Evolutionary conservation across 2,888 invertebrate genomes (phyloP), one percentile per base, ranked within the genome.

Genomic region (Metellina segmentata): DNA sequence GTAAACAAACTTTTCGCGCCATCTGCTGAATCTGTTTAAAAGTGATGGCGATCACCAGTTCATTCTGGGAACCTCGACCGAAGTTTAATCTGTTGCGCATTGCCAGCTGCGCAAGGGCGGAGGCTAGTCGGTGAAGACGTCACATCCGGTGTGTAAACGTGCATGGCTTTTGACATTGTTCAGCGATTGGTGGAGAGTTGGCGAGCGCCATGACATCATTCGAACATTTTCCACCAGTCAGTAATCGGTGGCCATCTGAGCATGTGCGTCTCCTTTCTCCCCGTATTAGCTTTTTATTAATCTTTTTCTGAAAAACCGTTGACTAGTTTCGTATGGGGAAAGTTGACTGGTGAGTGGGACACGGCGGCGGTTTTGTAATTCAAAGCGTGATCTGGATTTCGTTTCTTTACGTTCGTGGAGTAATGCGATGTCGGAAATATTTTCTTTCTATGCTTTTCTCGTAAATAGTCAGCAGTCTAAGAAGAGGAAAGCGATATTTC

Each of bases 31-130:
- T 34, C 34, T 34, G 34, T 34, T 34, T 34, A 34, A 34, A 34
- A 34, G 34, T 9, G 61, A 61, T 6, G 20, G 83, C 72, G 89
- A 83, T 78, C 6, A 16, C 7, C 49, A 11, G 52, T 51, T 53
- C 49, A 72, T 79, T 90, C 61, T 85, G 53, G 83, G 52, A 81
- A 85, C 91, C 91, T 74, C 16, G 74, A 11, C 16, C 19, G 72
- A 78, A 86, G 69, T 83, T 52, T 78, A 78, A 91, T 87, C 87
- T 91, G 91, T 91, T 91, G 91, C 91, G 91, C 91, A 91, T 49
- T 51, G 61, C 48, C 87, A 91, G 77, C 87, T 87, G 91, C 91
- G 91, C 91, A 91, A 91, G 91, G 91, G 91, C 85, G 91, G 91
- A 91, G 91, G 91, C 87, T 91, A 83, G 70, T 51, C 75, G 82